Conservation (phyloP, 1,140 invertebrate genomes). For the Plodia interpunctella region DNA sequence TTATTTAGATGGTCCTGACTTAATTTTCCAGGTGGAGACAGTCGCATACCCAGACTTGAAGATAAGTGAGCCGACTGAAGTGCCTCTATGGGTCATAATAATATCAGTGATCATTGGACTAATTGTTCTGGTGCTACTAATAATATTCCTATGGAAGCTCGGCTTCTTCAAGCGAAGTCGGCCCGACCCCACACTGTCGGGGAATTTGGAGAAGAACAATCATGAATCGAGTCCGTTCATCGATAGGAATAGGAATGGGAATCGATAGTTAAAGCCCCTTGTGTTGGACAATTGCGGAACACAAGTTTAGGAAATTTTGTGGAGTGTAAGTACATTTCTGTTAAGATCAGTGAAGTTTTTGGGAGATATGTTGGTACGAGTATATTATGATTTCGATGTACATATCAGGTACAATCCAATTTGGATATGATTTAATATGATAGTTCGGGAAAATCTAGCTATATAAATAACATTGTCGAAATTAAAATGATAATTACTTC, state of each 20-base stretch:
- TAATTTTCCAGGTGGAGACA: conserved; percentile 84
- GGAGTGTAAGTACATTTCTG: neutral
- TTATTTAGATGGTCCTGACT: neutral
- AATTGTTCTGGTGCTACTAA: conserved; percentile 86
- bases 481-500: too few relatives aligned
- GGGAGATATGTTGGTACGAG: neutral
- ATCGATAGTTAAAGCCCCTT: conserved; percentile 1
- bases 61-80: conserved; percentile 82
- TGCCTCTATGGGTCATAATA: conserved; percentile 91
- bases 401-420: too few relatives aligned
- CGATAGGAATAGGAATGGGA: conserved; percentile 39
- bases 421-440: too few relatives aligned
- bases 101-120: conserved; percentile 87
- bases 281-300: conserved; percentile 20
- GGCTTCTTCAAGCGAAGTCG: conserved; percentile 93
- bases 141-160: conserved; percentile 88
- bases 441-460: too few relatives aligned
- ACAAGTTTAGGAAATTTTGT: conserved; percentile 13
- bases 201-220: conserved; percentile 87
- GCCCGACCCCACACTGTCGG: conserved; percentile 88
- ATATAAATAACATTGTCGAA: too few relatives aligned
- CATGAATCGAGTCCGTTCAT: conserved; percentile 81
- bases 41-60: conserved; percentile 87
- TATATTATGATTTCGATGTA: too few relatives aligned
- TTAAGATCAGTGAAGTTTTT: neutral